Evolutionary conservation across 1,140 invertebrate genomes (phyloP).

Genomic region (Cataglyphis hispanica): DNA sequence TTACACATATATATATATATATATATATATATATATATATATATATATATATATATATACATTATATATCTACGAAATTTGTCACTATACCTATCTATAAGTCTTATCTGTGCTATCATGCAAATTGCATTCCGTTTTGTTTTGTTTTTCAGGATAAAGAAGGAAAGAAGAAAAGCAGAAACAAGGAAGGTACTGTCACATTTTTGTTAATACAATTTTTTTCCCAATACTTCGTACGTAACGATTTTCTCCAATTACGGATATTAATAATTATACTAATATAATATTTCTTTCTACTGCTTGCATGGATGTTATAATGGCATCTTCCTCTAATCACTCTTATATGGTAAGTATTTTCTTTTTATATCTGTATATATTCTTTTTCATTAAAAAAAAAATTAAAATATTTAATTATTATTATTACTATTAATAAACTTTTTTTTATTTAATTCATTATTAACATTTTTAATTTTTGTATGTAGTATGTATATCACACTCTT

Average conservation of each 20-base stretch:
- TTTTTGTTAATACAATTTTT: neutral
- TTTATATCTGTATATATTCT: neutral
- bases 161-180: constrained; percentile 92
- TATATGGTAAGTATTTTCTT: constrained; percentile 42
- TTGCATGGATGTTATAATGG: constrained; percentile 26
- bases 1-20: too few species aligned
- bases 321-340: constrained; percentile 24
- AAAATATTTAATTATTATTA: neutral
- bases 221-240: neutral
- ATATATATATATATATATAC: too few species aligned
- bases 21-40: too few species aligned
- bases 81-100: constrained; percentile 33
- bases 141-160: constrained; percentile 90
- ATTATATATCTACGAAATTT: constrained; percentile 55
- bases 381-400: neutral
- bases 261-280: constrained; percentile 35
- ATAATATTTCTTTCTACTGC: constrained; percentile 57
- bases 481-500: neutral
- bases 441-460: constrained; percentile 2
- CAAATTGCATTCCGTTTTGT: constrained; percentile 45
- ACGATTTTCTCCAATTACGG: constrained; percentile 7
- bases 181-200: constrained; percentile 91
- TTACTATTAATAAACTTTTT: neutral
- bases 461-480: neutral
- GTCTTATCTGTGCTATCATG: neutral